A percentile compares a stretch with the other conserved stretches of the same genome.
phyloP scores from a whole-genome alignment of 2,113 vertebrate genomes.

The Eleginops maclovinus region DNA sequence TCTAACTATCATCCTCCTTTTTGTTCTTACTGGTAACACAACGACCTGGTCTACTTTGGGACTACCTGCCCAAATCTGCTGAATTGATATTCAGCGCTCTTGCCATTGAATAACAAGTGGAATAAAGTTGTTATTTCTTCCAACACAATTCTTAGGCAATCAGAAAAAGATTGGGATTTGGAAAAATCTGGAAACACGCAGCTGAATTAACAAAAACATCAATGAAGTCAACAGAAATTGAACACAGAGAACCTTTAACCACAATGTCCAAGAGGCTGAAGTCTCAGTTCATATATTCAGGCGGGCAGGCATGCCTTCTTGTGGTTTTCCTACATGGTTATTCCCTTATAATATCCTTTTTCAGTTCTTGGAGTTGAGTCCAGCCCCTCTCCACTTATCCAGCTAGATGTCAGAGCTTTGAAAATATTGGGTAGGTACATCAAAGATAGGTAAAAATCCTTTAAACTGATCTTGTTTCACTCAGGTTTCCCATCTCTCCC shows the following conservation, averaged over 20 bases:
- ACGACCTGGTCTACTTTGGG: neutral
- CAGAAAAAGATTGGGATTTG: slow-evolving; percentile 13
- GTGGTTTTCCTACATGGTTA: slow-evolving; percentile 50
- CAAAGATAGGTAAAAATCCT: slow-evolving; percentile 7
- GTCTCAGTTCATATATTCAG: slow-evolving; percentile 64
- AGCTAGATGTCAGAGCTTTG: slow-evolving; percentile 39
- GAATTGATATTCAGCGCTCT: neutral
- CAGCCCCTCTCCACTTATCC: slow-evolving; percentile 18
- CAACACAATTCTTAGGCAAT: slow-evolving; percentile 12
- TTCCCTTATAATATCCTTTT: slow-evolving; percentile 31
- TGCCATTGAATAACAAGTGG: neutral
- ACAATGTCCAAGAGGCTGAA: slow-evolving; percentile 55
- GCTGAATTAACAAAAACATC: slow-evolving; percentile 27
- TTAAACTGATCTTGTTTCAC: slow-evolving; percentile 15
- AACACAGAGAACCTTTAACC: slow-evolving; percentile 52
- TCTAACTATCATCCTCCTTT: slow-evolving; percentile 11
- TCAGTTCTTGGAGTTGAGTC: slow-evolving; percentile 31
- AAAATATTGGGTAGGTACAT: slow-evolving; percentile 31
- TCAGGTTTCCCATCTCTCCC: slow-evolving; percentile 4
- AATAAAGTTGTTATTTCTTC: slow-evolving; percentile 7
- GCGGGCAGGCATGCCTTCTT: slow-evolving; percentile 60
- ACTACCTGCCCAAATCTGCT: slow-evolving; percentile 17
- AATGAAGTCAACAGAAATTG: slow-evolving; percentile 37
- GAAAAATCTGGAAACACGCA: slow-evolving; percentile 44
- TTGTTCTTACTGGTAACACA: neutral